Evolutionary conservation across 2,113 vertebrate species (phyloP), one percentile per base, ranked within the genome.

Genomic region (Crocuta crocuta): DNA sequence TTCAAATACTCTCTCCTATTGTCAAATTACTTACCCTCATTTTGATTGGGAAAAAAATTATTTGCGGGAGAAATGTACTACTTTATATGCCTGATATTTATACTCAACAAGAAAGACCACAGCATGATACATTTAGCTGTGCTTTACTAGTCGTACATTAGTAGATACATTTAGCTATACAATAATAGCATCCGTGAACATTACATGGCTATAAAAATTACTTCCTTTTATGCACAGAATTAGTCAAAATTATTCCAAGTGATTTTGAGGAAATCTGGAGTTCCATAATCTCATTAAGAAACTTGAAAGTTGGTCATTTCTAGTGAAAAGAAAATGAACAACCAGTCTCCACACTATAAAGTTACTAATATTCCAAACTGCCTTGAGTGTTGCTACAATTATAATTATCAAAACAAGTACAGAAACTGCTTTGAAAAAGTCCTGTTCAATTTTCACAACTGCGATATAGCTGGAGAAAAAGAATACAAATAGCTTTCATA

Each of bases 391-490:
- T 45, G 71, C 26, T 87, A 74, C 33, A 19, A 95, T 48, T 85
- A n/a, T 50, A 91, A 96, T 87, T 84, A 88, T 74, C 31, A 94
- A 83, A 53, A 70, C 53, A 93, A 88, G 43, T 78, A 71, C 7
- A 90, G 43, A 82, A 80, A 79, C 15, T 93, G 66, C 82, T 95
- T 95, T 85, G 50, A 89, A 82, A 96, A 94, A 78, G 61, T 89
- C 48, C 89, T 58, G 33, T 91, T 91, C 78, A 93, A 89, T 28
- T 73, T 94, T 89, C 53, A 93, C 16, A 89, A 80, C 1, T 50
- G 28, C n/a, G 16, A 85, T 26, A 39, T 19, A 84, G 21, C 73
- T 68, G 76, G 35, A 53, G 26, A 93, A 91, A 91, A 82, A 78
- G 7, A 86, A 73, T 23, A 53, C 45, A 85, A 91, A 78, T 17